phyloP scores from a whole-genome alignment of 2,113 vertebrate species.

The Ictalurus punctatus region DNA sequence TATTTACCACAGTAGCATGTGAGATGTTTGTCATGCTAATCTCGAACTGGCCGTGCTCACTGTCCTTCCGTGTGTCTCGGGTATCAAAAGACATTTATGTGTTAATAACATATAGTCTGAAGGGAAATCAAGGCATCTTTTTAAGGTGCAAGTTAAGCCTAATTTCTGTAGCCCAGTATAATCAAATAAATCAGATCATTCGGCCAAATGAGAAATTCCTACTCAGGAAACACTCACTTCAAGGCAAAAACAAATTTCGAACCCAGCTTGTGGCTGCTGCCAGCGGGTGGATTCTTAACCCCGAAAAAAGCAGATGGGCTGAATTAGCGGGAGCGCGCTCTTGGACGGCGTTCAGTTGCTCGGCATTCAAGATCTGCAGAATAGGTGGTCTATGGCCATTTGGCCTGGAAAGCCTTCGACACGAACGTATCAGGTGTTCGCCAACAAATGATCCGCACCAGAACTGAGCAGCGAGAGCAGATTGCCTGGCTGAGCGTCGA shows the following conservation, averaged over 20 bases:
- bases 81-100: neutral
- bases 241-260: constrained; percentile 49
- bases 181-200: neutral
- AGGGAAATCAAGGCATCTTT: neutral
- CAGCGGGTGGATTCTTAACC: constrained; percentile 65
- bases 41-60: neutral
- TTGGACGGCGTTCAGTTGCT: constrained; percentile 71
- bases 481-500: constrained; percentile 59
- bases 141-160: neutral
- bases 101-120: neutral
- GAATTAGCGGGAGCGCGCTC: constrained; percentile 73
- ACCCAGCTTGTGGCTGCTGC: constrained; percentile 55
- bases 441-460: constrained; percentile 74
- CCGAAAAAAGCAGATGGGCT: constrained; percentile 72
- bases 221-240: constrained; percentile 15
- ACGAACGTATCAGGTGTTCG: constrained; percentile 76
- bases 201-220: neutral
- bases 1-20: neutral
- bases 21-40: neutral
- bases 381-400: constrained; percentile 78
- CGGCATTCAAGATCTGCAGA: constrained; percentile 68
- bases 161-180: neutral
- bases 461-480: constrained; percentile 65
- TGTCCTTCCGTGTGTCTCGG: neutral
- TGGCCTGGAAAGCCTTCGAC: constrained; percentile 71